A percentile compares a stretch with the other conserved stretches of the same genome.
These are phyloP conservation scores for Sus cebifrons DNA, from an alignment of 2,797 vertebrate genomes.

Conservation along the genomic window DNA sequence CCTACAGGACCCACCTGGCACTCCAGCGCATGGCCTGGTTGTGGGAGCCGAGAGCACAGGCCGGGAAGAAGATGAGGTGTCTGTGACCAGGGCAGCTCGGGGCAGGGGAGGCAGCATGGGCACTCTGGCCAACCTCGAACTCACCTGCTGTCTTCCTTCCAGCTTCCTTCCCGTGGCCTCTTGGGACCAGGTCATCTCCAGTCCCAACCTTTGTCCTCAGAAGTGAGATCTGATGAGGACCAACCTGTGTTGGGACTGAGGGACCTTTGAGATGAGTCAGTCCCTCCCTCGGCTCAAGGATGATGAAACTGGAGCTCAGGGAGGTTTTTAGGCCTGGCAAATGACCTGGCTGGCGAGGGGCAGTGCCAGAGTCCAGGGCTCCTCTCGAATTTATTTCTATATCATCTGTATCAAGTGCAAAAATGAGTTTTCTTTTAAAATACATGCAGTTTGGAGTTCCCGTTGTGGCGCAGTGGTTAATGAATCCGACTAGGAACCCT, in stretches of 20 bases:
- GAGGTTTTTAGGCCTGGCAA: neutral
- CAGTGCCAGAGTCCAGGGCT: neutral
- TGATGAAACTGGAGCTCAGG: neutral
- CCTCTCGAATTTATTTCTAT: neutral
- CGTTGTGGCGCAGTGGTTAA: too few relatives aligned
- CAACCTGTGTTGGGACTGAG: neutral
- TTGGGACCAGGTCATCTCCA: neutral
- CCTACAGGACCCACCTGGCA: neutral
- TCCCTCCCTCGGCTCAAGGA: neutral
- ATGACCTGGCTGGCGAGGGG: neutral
- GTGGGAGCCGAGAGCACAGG: neutral
- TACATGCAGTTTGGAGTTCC: too few relatives aligned
- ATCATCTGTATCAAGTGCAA: neutral
- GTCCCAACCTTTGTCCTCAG: neutral
- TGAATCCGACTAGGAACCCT: too few relatives aligned
- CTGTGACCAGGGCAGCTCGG: neutral
- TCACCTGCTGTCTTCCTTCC: neutral
- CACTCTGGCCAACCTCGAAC: neutral
- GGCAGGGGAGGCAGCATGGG: neutral
- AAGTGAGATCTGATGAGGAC: neutral
- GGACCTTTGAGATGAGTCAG: neutral
- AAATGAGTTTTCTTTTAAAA: neutral
- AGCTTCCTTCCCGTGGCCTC: neutral
- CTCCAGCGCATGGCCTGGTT: accelerated
- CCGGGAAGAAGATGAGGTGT: neutral